A percentile compares a stretch with the other conserved stretches of the same genome.
Evolutionary conservation across 2,888 invertebrate genomes (phyloP).

Genomic region (Sycophila texana): DNA sequence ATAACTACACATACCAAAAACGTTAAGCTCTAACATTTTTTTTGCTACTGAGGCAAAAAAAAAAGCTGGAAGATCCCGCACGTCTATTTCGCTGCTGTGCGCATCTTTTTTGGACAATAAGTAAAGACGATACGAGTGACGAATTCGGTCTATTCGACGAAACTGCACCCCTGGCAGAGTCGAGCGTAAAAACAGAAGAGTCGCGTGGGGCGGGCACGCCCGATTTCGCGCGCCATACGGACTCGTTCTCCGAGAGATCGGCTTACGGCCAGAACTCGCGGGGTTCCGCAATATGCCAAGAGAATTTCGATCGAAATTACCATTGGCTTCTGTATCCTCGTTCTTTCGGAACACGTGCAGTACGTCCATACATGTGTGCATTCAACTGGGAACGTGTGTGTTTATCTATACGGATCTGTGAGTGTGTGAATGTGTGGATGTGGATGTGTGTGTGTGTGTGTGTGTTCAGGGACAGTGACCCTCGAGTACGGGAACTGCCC

Average conservation of each 20-base stretch:
- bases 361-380: background rate
- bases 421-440: no score
- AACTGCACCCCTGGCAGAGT: background rate
- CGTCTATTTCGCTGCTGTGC: background rate
- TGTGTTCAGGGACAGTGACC: background rate
- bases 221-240: constrained; percentile 12
- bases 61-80: no score
- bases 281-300: constrained; percentile 29
- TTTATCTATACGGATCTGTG: background rate
- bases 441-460: no score
- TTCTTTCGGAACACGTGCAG: background rate
- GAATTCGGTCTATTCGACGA: background rate
- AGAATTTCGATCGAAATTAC: constrained; percentile 46
- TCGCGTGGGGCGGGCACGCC: background rate
- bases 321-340: background rate
- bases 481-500: background rate
- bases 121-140: constrained; percentile 2
- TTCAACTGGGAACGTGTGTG: background rate
- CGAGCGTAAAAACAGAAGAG: constrained; percentile 1
- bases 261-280: constrained; percentile 29
- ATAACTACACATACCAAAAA: no score
- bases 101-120: background rate
- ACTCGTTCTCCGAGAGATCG: constrained; percentile 16
- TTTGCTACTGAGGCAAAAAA: no score
- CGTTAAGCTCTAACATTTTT: no score